Evolutionary conservation across 2,888 invertebrate species (phyloP), one percentile per base, ranked within the genome.

Genomic region (Keiferia lycopersicella): DNA sequence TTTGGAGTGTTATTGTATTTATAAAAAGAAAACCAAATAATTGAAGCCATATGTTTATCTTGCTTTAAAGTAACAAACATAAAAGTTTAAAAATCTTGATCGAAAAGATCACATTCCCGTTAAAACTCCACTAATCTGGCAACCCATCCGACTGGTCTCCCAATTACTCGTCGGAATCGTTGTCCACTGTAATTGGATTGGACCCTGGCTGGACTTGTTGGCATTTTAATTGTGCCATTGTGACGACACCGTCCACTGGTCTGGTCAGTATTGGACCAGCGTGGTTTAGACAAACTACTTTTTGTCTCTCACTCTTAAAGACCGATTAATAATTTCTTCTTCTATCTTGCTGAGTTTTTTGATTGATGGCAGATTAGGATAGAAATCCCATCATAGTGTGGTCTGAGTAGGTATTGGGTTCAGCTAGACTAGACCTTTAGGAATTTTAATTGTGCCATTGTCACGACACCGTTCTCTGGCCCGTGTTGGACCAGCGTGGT

Each of bases 201-300:
- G 89, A 81, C 85, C 83, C 87, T 88, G 83, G 87, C 84, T 80
- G 84, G 88, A 89, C 89, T 91, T 91, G 91, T 91, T 89, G 91
- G 91, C 90, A 91, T 91, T 91, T 91, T 91, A 91, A 91, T 91
- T 91, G 91, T 91, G 88, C 91, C 84, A 91, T 91, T 91, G 91
- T 91, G 91, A 91, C 87, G 88, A 81, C 85, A 82, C 81, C 82
- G 84, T 74, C 80, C 77, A 7, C 7, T 34, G 34, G 34, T 79
- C 80, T 81, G 81, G 80, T 78, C 34, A 56, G 8, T 12, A 0
- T 34, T 30, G 26, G 14, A 76, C 79, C 82, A 79, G 77, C 77
- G 81, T 82, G 78, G 81, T 79, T 81, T 82, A 88, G 89, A 86
- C 81, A 82, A 81, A 79, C 82, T 72, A 71, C 81, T 84, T 88